phyloP scores from a whole-genome alignment of 2,797 vertebrate genomes.

The Tarsius wallacei region DNA sequence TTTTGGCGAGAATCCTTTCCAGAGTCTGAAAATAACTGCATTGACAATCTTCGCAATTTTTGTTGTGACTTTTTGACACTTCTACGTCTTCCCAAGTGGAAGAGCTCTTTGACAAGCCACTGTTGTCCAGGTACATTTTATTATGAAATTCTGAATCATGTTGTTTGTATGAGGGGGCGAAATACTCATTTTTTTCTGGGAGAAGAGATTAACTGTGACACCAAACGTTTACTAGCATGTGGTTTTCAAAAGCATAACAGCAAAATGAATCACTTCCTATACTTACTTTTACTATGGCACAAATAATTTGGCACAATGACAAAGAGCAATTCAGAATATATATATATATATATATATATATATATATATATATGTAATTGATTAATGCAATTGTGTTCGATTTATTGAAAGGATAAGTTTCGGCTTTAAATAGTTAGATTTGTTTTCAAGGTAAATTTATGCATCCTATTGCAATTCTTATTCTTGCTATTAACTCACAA shows the following conservation, averaged over 20 bases:
- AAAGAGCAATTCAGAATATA: neutral
- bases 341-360: too few species aligned
- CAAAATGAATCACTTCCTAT: neutral
- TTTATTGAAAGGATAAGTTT: slow-evolving; percentile 59
- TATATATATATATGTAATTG: too few species aligned
- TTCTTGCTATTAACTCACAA: neutral
- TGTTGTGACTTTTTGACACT: neutral
- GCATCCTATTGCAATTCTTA: neutral
- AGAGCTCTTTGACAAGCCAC: neutral
- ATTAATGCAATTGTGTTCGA: neutral
- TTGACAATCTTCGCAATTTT: neutral
- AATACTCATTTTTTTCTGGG: neutral
- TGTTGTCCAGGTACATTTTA: neutral
- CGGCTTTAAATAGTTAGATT: slow-evolving; percentile 26
- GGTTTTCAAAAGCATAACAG: neutral
- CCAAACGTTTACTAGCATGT: neutral
- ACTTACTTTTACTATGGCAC: neutral
- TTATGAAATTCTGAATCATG: neutral
- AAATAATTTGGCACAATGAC: neutral
- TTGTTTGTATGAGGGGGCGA: too few species aligned
- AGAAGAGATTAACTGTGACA: neutral
- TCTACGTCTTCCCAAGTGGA: neutral
- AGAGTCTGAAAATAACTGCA: neutral
- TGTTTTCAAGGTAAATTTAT: slow-evolving; percentile 36
- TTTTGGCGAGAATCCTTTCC: neutral